Conservation (phyloP, 2,113 vertebrate species). For the Dolichallabes microphthalmus region DNA sequence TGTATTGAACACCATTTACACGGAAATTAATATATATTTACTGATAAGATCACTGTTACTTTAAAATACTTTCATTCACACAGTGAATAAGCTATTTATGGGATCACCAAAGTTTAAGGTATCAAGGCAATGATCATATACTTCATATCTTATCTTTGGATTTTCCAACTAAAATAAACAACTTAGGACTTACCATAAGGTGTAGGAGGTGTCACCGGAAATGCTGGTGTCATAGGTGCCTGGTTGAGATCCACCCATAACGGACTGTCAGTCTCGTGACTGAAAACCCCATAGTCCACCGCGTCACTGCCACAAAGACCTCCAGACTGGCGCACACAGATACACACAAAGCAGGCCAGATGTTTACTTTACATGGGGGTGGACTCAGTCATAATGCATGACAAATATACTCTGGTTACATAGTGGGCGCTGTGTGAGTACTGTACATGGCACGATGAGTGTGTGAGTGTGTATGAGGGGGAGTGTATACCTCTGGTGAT, state of each 20-base stretch:
- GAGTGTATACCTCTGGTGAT: constrained; percentile 21
- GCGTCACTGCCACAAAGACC: constrained; percentile 55
- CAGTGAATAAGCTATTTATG: too few relatives aligned
- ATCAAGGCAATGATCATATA: too few relatives aligned
- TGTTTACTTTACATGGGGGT: background rate
- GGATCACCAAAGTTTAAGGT: too few relatives aligned
- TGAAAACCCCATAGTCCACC: constrained; percentile 54
- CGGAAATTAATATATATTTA: too few relatives aligned
- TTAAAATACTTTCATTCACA: too few relatives aligned
- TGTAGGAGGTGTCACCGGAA: constrained; percentile 81
- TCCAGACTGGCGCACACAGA: constrained; percentile 61
- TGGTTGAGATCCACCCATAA: constrained; percentile 58
- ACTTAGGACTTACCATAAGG: constrained; percentile 76
- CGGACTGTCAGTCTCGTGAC: constrained; percentile 57
- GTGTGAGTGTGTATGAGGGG: constrained; percentile 4
- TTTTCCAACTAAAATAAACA: background rate
- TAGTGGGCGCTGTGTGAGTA: background rate
- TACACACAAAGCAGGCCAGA: background rate
- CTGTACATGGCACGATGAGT: background rate
- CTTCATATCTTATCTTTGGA: background rate
- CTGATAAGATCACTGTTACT: too few relatives aligned
- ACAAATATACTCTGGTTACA: background rate
- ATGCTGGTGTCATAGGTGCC: constrained; percentile 72
- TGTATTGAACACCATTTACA: too few relatives aligned
- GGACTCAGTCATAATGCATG: background rate